Conservation (phyloP, 1,140 invertebrate genomes). For the Megalonaias nervosa region DNA sequence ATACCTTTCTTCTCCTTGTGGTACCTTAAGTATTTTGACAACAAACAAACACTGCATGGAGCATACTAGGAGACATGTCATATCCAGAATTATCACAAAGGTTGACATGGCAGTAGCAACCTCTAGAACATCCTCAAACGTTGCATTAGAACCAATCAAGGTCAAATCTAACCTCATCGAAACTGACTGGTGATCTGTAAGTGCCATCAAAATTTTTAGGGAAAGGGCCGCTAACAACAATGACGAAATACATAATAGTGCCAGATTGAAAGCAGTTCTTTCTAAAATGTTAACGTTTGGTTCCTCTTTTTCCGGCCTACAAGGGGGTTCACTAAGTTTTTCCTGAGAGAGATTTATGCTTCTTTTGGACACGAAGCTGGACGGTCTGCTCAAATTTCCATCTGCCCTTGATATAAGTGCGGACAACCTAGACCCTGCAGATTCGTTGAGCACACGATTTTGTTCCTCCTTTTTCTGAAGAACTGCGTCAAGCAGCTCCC, state of each 20-base stretch:
- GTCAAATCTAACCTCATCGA: not conserved
- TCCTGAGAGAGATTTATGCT: constrained; percentile 29
- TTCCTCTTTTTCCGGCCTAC: constrained; percentile 1
- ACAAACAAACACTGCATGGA: constrained; percentile 23
- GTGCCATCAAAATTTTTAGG: constrained; percentile 7
- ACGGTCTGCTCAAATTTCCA: constrained; percentile 35
- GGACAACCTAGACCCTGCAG: constrained; percentile 14
- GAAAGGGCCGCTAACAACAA: constrained; percentile 12
- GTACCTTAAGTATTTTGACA: constrained; percentile 21
- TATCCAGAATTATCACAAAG: constrained; percentile 28
- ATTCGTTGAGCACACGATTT: constrained; percentile 24
- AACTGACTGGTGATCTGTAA: not conserved
- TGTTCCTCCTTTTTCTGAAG: constrained; percentile 22
- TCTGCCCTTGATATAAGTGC: constrained; percentile 11
- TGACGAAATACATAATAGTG: constrained; percentile 16
- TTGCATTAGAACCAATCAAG: constrained; percentile 20
- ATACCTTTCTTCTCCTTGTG: constrained; percentile 33
- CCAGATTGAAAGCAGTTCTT: constrained; percentile 13
- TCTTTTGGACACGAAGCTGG: constrained; percentile 26
- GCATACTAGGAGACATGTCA: constrained; percentile 31
- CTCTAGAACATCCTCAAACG: constrained; percentile 16
- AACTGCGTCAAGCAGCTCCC: constrained; percentile 32
- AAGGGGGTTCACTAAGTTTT: constrained; percentile 13
- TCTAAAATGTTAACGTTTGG: not conserved
- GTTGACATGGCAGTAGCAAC: constrained; percentile 32